phyloP scores from a whole-genome alignment of 2,888 invertebrate species.

The Onthophagus sagittarius region DNA sequence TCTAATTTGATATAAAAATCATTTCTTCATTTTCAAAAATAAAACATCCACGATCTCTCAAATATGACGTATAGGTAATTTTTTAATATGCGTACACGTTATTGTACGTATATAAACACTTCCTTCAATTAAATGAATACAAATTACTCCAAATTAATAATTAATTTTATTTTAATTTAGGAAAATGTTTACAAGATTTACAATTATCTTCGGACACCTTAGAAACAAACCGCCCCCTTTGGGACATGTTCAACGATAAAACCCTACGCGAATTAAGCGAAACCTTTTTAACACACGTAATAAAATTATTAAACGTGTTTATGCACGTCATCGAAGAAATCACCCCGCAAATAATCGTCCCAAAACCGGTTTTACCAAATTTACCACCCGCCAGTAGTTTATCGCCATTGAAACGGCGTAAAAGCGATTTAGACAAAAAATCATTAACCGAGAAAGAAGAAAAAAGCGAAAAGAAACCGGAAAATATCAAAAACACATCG shows the following conservation, averaged over 20 bases:
- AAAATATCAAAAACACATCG: conserved; percentile 38
- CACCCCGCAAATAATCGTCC: conserved; percentile 51
- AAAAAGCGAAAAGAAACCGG: conserved; percentile 39
- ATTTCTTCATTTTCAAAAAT: no score
- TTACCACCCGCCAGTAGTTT: conserved; percentile 47
- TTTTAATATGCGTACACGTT: no score
- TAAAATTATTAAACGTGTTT: conserved; percentile 70
- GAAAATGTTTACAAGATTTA: conserved; percentile 29
- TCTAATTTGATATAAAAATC: no score
- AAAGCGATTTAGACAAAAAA: conserved; percentile 44
- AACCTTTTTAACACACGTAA: conserved; percentile 61
- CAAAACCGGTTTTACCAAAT: conserved; percentile 58
- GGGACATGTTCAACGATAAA: conserved; percentile 47
- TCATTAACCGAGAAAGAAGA: conserved; percentile 40
- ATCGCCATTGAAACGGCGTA: conserved; percentile 49
- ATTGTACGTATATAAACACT: no score
- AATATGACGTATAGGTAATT: no score
- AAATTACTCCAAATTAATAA: conserved; percentile 2
- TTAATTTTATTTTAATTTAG: conserved; percentile 17
- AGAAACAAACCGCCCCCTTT: conserved; percentile 5
- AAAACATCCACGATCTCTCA: no score
- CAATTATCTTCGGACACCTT: conserved; percentile 27
- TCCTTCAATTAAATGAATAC: no score
- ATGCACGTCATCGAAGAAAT: conserved; percentile 73
- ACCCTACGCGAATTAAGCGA: conserved; percentile 57